Evolutionary conservation across 2,888 invertebrate genomes (phyloP).

Genomic region (Athetis lepigone): DNA sequence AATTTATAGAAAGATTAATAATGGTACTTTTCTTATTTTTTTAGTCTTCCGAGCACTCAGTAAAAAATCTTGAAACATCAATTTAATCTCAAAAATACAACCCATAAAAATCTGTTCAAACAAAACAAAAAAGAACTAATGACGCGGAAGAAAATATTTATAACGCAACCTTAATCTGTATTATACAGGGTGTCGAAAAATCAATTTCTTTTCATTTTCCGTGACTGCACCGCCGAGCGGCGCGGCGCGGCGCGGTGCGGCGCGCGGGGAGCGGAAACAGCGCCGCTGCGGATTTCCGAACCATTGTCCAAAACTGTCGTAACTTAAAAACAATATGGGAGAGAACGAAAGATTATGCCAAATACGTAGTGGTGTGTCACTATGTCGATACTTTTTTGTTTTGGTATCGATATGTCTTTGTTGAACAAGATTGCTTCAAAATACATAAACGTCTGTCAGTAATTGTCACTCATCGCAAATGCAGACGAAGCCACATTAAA

Average conservation of each 20-base stretch:
- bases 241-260: background rate
- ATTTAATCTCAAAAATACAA: background rate
- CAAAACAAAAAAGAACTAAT: conserved; percentile 6
- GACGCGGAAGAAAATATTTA: conserved; percentile 11
- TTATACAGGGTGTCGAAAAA: conserved; percentile 53
- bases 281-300: conserved; percentile 73
- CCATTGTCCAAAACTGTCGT: conserved; percentile 83
- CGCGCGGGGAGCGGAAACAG: conserved; percentile 50
- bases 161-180: conserved; percentile 2
- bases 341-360: conserved; percentile 69
- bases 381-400: background rate
- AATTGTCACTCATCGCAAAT: too few relatives aligned
- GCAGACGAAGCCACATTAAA: too few relatives aligned
- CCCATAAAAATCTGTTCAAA: background rate
- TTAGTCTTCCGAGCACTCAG: background rate
- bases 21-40: background rate
- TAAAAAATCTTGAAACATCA: background rate
- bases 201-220: conserved; percentile 59
- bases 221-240: conserved; percentile 38
- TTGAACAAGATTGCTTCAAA: too few relatives aligned
- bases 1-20: background rate
- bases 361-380: conserved; percentile 56
- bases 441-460: too few relatives aligned
- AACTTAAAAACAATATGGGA: conserved; percentile 86
- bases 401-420: conserved; percentile 21